Percentiles rank a stretch among this genome's conserved stretches.
phyloP scores from a whole-genome alignment of 1,140 invertebrate species.

The Aphelenchoides fujianensis region DNA sequence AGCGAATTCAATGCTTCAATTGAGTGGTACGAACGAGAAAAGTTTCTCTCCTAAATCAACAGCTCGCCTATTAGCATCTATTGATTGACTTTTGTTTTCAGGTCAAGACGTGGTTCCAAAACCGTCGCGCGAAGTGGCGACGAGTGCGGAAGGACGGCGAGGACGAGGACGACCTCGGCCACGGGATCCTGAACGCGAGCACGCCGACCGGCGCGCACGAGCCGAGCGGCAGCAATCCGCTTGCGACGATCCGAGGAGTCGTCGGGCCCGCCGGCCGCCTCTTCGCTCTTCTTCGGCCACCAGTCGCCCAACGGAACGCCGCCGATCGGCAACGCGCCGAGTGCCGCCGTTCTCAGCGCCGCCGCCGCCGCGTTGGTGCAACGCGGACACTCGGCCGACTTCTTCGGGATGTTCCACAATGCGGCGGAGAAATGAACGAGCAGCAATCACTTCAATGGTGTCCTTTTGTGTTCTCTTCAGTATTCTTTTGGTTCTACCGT shows the following conservation, averaged over 20 bases:
- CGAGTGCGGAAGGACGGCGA: slow-evolving; percentile 63
- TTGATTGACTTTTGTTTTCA: slow-evolving; percentile 52
- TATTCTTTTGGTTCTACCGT: no score
- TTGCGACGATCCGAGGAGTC: neutral
- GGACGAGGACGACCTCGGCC: slow-evolving; percentile 46
- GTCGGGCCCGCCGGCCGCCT: neutral
- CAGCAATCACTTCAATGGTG: no score
- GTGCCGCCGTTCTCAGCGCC: neutral
- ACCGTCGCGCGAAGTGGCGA: slow-evolving; percentile 67
- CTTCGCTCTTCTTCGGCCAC: neutral
- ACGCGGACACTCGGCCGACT: neutral
- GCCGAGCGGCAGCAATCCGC: neutral
- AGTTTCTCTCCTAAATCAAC: no score
- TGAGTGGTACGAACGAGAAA: no score
- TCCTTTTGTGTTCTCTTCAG: no score
- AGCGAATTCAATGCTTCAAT: no score
- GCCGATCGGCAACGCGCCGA: neutral
- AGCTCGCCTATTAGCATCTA: neutral
- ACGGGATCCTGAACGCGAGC: slow-evolving; percentile 9
- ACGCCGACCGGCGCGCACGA: no score
- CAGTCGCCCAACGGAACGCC: neutral
- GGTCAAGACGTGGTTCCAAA: slow-evolving; percentile 69
- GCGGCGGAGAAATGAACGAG: neutral
- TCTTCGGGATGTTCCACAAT: neutral
- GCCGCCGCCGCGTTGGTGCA: neutral